Percentiles rank a stretch among this genome's conserved stretches.
phyloP scores from a whole-genome alignment of 2,797 vertebrate species.

The Varecia variegata region DNA sequence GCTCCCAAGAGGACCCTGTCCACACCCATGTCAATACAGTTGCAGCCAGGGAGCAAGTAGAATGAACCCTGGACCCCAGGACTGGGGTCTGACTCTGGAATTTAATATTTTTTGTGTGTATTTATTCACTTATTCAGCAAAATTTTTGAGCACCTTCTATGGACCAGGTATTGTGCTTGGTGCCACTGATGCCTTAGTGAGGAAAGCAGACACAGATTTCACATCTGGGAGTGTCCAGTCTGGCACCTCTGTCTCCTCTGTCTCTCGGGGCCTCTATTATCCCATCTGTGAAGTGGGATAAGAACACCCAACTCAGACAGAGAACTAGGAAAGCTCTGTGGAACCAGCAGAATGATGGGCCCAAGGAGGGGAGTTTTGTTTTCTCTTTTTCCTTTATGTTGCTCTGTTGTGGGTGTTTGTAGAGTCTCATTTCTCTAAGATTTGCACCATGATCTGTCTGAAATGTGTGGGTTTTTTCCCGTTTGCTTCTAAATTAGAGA shows the following conservation, averaged over 20 bases:
- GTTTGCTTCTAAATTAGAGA: not conserved
- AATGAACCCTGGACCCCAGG: accelerated
- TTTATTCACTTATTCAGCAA: accelerated
- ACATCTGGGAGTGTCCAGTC: accelerated
- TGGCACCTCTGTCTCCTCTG: accelerated
- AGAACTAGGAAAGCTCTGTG: not conserved
- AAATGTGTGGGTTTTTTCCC: not conserved
- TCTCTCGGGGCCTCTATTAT: not conserved
- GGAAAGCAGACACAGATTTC: accelerated
- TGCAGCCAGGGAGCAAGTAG: accelerated
- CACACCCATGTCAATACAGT: accelerated
- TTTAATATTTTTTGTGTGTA: accelerated
- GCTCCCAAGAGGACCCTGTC: not conserved
- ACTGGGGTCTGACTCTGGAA: not conserved
- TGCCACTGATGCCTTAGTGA: accelerated
- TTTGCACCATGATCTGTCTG: accelerated
- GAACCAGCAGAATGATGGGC: accelerated
- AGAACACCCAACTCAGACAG: accelerated
- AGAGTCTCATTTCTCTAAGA: not conserved
- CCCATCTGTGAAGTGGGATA: not conserved
- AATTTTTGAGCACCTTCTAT: accelerated
- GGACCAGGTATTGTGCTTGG: not conserved
- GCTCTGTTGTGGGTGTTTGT: accelerated
- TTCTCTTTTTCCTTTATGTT: accelerated
- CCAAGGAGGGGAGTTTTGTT: accelerated